phyloP scores from a whole-genome alignment of 2,888 invertebrate species.

The Pollenia labialis region DNA sequence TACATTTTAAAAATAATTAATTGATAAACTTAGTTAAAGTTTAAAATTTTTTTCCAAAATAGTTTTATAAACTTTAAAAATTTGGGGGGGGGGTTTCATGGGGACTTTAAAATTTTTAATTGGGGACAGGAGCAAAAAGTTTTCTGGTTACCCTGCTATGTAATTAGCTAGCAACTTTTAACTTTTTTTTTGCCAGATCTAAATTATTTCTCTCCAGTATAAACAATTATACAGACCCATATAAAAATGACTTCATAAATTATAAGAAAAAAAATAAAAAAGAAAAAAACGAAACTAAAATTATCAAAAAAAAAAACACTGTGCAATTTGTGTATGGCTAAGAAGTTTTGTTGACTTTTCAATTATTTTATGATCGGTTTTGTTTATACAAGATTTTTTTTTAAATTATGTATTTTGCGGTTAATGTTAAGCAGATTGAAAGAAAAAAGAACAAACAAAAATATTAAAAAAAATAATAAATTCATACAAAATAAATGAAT shows the following conservation, averaged over 20 bases:
- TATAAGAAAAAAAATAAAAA: slow-evolving; percentile 15
- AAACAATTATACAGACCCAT: background rate
- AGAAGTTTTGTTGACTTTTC: slow-evolving; percentile 60
- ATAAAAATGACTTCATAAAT: slow-evolving; percentile 55
- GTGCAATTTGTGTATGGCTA: background rate
- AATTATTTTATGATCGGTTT: slow-evolving; percentile 52
- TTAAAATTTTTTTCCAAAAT: too few species aligned
- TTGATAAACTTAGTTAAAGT: too few species aligned
- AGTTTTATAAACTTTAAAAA: too few species aligned
- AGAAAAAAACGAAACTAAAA: background rate
- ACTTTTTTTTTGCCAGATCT: background rate
- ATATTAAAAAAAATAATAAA: background rate
- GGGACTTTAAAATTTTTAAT: too few species aligned
- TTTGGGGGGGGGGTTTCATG: too few species aligned
- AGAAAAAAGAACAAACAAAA: slow-evolving; percentile 7
- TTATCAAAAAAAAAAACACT: background rate
- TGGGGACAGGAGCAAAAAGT: too few species aligned
- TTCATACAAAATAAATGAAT: slow-evolving; percentile 16
- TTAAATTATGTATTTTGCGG: slow-evolving; percentile 22
- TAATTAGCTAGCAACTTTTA: background rate
- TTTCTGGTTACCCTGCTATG: background rate
- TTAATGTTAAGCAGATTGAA: slow-evolving; percentile 20
- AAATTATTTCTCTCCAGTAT: background rate
- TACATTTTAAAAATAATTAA: too few species aligned
- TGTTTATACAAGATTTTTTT: slow-evolving; percentile 46